A percentile compares a stretch with the other conserved stretches of the same genome.
Evolutionary conservation across 2,888 invertebrate species (phyloP).

Genomic region (Parnassius glacialis): DNA sequence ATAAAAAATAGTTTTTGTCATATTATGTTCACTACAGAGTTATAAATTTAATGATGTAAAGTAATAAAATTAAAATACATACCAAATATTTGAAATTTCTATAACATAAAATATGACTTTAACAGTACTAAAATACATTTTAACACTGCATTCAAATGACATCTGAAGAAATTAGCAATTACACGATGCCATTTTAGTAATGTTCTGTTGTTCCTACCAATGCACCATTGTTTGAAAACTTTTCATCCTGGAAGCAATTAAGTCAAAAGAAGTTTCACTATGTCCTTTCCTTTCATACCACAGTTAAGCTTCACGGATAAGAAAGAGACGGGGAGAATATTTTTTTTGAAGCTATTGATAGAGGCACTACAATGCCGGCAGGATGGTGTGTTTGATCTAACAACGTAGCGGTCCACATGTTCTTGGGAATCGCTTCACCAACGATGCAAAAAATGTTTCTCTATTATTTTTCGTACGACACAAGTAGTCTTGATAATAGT

Average conservation of each 20-base stretch:
- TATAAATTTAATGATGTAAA: no score
- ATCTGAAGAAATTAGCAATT: slow-evolving; percentile 37
- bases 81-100: not conserved
- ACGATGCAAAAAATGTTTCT: slow-evolving; percentile 74
- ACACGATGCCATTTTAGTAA: slow-evolving; percentile 40
- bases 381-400: slow-evolving; percentile 79
- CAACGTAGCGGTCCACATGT: slow-evolving; percentile 79
- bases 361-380: slow-evolving; percentile 75
- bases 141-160: slow-evolving; percentile 22
- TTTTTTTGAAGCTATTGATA: slow-evolving; percentile 70
- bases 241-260: slow-evolving; percentile 72
- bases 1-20: no score
- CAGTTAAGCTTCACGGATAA: slow-evolving; percentile 34
- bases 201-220: slow-evolving; percentile 51
- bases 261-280: slow-evolving; percentile 51
- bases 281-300: slow-evolving; percentile 46
- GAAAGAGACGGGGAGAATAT: slow-evolving; percentile 57
- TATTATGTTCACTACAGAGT: no score
- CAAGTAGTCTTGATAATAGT: slow-evolving; percentile 51
- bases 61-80: no score
- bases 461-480: slow-evolving; percentile 43
- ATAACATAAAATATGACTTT: not conserved
- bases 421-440: slow-evolving; percentile 75
- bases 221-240: slow-evolving; percentile 62
- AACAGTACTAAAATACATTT: not conserved